These are phyloP conservation scores for Xiphydria camelus DNA, from an alignment of 2,888 invertebrate genomes.

Conservation along the genomic window DNA sequence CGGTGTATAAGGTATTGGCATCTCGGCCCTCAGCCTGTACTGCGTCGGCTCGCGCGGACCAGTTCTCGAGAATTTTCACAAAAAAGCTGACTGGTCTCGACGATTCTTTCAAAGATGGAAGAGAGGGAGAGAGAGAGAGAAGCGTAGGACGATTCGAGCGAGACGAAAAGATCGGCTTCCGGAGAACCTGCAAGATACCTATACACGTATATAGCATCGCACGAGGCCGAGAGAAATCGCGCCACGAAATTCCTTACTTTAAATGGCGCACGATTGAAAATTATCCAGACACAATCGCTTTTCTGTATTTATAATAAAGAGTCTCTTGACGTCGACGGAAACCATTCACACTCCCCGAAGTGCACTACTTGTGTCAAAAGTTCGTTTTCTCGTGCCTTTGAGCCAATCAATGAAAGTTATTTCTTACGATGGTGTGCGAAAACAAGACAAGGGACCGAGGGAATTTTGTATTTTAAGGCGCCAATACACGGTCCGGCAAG, in stretches of 20 bases:
- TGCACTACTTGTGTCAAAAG: slow-evolving; percentile 3
- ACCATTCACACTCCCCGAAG: not conserved
- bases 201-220: too few species aligned
- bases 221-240: too few species aligned
- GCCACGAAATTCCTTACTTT: too few species aligned
- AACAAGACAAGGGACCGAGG: too few species aligned
- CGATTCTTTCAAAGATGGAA: slow-evolving; percentile 15
- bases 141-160: slow-evolving; percentile 8
- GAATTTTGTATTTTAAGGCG: too few species aligned
- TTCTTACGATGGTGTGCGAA: too few species aligned
- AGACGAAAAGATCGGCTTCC: slow-evolving; percentile 1
- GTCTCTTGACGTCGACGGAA: too few species aligned
- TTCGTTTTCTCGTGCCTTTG: slow-evolving; percentile 13
- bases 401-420: too few species aligned
- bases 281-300: too few species aligned
- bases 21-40: slow-evolving; percentile 12
- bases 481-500: too few species aligned
- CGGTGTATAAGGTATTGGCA: slow-evolving; percentile 28
- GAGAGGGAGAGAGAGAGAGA: slow-evolving; percentile 5
- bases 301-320: too few species aligned
- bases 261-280: too few species aligned
- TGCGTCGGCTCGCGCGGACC: slow-evolving; percentile 27
- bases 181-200: not conserved
- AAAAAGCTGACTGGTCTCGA: slow-evolving; percentile 24
- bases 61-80: slow-evolving; percentile 37